These are phyloP conservation scores for Leuctra nigra DNA, from an alignment of 2,888 invertebrate genomes.

Conservation along the genomic window DNA sequence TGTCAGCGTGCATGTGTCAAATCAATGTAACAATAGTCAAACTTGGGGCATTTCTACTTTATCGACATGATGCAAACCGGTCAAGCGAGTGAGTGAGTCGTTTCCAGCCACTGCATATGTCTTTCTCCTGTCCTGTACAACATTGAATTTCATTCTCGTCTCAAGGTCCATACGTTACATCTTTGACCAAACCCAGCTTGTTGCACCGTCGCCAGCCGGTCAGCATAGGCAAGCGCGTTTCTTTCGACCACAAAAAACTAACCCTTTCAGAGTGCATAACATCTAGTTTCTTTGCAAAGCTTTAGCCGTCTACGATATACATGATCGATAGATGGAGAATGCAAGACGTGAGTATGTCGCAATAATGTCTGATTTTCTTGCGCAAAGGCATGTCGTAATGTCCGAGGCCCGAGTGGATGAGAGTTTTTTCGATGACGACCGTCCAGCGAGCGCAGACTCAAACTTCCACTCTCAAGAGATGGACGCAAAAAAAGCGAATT, in stretches of 20 bases:
- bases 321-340: not conserved
- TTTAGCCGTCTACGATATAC: not conserved
- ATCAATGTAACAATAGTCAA: too few relatives aligned
- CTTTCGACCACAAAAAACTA: not conserved
- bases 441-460: too few relatives aligned
- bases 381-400: not conserved
- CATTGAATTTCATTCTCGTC: not conserved
- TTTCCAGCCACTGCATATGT: not conserved
- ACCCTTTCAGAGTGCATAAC: not conserved
- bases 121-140: not conserved
- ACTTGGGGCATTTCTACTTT: too few relatives aligned
- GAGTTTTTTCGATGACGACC: not conserved
- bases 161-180: slow-evolving; percentile 10
- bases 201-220: not conserved
- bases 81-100: not conserved
- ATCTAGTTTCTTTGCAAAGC: not conserved
- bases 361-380: not conserved
- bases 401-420: not conserved
- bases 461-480: not conserved
- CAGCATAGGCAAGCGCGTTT: not conserved
- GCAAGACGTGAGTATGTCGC: too few relatives aligned
- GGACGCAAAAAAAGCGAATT: not conserved
- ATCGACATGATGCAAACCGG: not conserved
- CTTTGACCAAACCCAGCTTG: too few relatives aligned
- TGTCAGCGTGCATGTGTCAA: too few relatives aligned